phyloP scores from a whole-genome alignment of 2,113 vertebrate species.

The Thryonomys swinderianus region DNA sequence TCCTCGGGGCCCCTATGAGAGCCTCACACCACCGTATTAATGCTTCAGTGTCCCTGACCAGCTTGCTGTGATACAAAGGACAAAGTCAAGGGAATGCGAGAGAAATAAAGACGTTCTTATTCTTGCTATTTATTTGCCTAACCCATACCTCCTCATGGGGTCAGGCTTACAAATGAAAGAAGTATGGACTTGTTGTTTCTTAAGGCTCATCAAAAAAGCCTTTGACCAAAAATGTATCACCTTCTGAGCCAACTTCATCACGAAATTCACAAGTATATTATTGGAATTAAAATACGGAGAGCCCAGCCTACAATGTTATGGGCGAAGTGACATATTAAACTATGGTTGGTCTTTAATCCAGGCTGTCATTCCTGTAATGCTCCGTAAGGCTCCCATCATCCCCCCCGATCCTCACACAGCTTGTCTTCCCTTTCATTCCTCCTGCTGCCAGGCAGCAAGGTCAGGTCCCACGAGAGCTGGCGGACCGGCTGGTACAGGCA shows the following conservation, averaged over 20 bases:
- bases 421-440: neutral
- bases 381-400: neutral
- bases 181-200: slow-evolving; percentile 73
- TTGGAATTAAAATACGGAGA: slow-evolving; percentile 61
- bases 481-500: fast-evolving
- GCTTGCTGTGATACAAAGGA: slow-evolving; percentile 68
- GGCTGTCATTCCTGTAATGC: neutral
- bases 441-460: neutral
- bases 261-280: slow-evolving; percentile 65
- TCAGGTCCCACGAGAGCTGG: neutral
- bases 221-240: slow-evolving; percentile 76
- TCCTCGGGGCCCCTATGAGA: slow-evolving; percentile 44
- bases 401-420: neutral
- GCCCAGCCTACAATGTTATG: slow-evolving; percentile 53
- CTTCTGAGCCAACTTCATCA: slow-evolving; percentile 37
- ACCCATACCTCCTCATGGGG: slow-evolving; percentile 68
- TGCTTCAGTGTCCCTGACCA: slow-evolving; percentile 58
- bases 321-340: slow-evolving; percentile 37
- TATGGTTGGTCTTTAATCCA: slow-evolving; percentile 19
- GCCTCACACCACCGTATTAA: slow-evolving; percentile 35
- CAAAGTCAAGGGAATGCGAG: slow-evolving; percentile 71
- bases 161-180: slow-evolving; percentile 75
- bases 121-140: slow-evolving; percentile 79
- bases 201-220: slow-evolving; percentile 77
- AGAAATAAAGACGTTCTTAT: slow-evolving; percentile 80